A percentile compares a stretch with the other conserved stretches of the same genome.
These are phyloP conservation scores for Andrena dorsata DNA, from an alignment of 2,888 invertebrate genomes.

Conservation along the genomic window DNA sequence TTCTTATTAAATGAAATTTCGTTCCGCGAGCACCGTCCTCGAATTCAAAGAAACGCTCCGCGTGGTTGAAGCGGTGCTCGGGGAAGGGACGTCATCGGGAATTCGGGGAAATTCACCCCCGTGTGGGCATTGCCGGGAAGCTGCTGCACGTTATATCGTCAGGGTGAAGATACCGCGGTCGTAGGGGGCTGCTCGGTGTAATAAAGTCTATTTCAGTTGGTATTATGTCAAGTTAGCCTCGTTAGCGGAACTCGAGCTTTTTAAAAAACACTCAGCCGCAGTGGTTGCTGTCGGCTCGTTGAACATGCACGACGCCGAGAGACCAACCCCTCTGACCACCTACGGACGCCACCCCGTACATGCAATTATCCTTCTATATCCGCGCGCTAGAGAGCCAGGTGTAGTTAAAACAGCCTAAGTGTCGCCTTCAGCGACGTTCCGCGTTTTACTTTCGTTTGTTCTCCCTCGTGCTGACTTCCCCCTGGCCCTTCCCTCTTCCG, in stretches of 20 bases:
- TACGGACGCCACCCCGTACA: conserved; percentile 59
- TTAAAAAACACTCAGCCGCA: conserved; percentile 78
- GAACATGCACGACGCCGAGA: conserved; percentile 81
- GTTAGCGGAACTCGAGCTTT: conserved; percentile 81
- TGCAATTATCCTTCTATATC: conserved; percentile 73
- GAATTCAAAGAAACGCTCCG: not conserved
- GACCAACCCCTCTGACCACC: conserved; percentile 58
- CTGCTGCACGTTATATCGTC: conserved; percentile 12
- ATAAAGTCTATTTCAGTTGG: conserved; percentile 83
- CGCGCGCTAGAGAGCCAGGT: conserved; percentile 59
- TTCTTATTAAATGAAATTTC: not conserved
- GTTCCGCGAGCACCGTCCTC: not conserved
- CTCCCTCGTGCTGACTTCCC: not conserved
- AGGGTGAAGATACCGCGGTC: conserved; percentile 32
- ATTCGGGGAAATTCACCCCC: not conserved
- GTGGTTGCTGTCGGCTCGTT: conserved; percentile 83
- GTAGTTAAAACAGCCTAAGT: conserved; percentile 60
- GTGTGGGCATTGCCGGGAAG: conserved; percentile 9
- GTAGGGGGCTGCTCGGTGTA: conserved; percentile 73
- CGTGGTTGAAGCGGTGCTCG: not conserved
- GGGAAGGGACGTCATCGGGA: not conserved
- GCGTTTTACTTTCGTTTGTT: conserved; percentile 48
- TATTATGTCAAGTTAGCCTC: conserved; percentile 85
- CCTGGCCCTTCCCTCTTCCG: not conserved
- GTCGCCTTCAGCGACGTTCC: conserved; percentile 54